Evolutionary conservation across 1,140 invertebrate species (phyloP).

Genomic region (Pseudomyrmex dendroicus): DNA sequence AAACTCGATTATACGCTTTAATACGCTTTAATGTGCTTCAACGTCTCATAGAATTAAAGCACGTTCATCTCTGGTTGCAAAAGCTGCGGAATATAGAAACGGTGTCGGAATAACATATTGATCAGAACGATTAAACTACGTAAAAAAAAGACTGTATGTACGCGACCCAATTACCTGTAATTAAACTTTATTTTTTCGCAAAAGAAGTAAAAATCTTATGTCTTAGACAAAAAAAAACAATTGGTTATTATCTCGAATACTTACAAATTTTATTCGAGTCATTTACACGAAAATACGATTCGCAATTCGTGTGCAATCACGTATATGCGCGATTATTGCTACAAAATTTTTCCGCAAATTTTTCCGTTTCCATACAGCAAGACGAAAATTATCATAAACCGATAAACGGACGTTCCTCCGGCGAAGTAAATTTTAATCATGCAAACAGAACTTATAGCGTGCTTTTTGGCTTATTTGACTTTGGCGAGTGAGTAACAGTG

Average conservation of each 20-base stretch:
- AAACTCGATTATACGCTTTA: slow-evolving; percentile 39
- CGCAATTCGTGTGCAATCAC: background rate
- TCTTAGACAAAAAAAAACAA: too few species aligned
- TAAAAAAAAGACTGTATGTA: background rate
- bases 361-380: background rate
- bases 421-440: slow-evolving; percentile 31
- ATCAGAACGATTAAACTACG: background rate
- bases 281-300: too few species aligned
- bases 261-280: too few species aligned
- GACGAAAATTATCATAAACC: background rate
- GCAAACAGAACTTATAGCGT: slow-evolving; percentile 20
- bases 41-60: slow-evolving; percentile 17
- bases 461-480: slow-evolving; percentile 49
- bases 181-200: too few species aligned
- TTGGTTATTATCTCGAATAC: too few species aligned
- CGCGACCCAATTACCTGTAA: too few species aligned
- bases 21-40: slow-evolving; percentile 14
- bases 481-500: slow-evolving; percentile 25
- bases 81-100: background rate
- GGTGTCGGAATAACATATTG: background rate
- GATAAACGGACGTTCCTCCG: background rate
- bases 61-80: background rate
- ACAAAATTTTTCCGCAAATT: background rate
- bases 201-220: too few species aligned
- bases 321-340: background rate